Percentiles rank a stretch among this genome's conserved stretches.
Conservation (phyloP, 2,797 vertebrate genomes). For the Halcyon badia region DNA sequence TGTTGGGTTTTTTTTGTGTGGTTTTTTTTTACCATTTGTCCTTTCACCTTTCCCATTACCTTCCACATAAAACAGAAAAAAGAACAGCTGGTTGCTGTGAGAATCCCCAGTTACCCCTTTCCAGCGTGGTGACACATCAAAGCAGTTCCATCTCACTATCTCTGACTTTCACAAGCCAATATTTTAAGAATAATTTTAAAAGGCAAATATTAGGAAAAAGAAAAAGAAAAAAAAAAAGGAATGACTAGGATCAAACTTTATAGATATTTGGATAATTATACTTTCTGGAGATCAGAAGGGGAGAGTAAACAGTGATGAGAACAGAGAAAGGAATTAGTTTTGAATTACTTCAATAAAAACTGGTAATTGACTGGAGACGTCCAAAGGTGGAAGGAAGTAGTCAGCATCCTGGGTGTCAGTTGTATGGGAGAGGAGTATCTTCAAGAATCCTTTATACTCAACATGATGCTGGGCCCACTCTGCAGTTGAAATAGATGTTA, state of each 20-base stretch:
- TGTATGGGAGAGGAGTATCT: not conserved
- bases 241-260: not conserved
- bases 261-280: not conserved
- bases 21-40: not conserved
- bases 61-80: not conserved
- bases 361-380: fast-evolving
- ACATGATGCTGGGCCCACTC: not conserved
- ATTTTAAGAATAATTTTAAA: not conserved
- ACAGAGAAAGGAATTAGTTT: not conserved
- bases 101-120: not conserved
- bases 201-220: not conserved
- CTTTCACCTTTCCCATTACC: not conserved
- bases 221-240: fast-evolving
- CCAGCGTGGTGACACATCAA: not conserved
- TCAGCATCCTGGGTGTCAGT: not conserved
- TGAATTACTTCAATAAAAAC: not conserved
- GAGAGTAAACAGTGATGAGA: not conserved
- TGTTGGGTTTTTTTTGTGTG: no score
- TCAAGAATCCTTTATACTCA: not conserved
- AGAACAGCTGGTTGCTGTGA: not conserved
- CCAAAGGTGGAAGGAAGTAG: not conserved
- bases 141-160: not conserved
- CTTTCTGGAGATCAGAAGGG: not conserved
- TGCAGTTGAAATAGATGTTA: not conserved
- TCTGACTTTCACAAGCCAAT: not conserved